These are phyloP conservation scores for Catostylus mosaicus DNA, from an alignment of 30 jellyfish, hydroid and myxozoan genomes.

Conservation along the genomic window DNA sequence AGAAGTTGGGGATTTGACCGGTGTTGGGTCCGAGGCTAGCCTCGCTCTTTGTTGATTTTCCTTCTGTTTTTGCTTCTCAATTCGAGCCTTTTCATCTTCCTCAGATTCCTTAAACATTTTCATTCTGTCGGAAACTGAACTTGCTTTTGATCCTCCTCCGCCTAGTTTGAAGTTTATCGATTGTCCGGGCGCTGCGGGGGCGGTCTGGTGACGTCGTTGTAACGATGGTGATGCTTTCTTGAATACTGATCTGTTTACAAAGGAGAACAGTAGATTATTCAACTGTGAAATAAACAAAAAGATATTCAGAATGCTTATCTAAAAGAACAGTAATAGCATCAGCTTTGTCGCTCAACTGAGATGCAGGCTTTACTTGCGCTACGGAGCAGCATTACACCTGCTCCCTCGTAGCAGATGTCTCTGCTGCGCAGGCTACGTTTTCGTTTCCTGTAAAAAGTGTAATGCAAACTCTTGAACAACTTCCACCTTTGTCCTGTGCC, in stretches of 20 bases:
- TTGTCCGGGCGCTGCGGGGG: slow-evolving; percentile 67
- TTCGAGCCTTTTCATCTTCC: slow-evolving; percentile 80
- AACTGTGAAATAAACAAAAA: no score
- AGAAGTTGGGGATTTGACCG: slow-evolving; percentile 48
- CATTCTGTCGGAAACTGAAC: slow-evolving; percentile 90
- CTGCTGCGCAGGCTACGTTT: no score
- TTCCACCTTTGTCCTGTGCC: no score
- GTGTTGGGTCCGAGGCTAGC: slow-evolving; percentile 74
- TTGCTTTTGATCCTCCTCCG: slow-evolving; percentile 59
- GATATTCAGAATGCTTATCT: no score
- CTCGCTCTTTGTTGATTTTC: slow-evolving; percentile 55
- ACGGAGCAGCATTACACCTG: no score
- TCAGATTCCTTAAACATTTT: slow-evolving; percentile 81
- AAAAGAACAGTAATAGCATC: no score
- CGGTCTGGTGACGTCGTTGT: slow-evolving; percentile 65
- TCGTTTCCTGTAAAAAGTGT: no score
- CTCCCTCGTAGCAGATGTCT: no score
- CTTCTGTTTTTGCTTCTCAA: slow-evolving; percentile 69
- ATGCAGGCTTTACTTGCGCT: no score
- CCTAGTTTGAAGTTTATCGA: slow-evolving; percentile 18
- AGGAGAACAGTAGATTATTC: no score
- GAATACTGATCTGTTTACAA: slow-evolving; percentile 27
- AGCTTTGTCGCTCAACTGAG: no score
- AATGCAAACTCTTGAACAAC: no score
- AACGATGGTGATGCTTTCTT: slow-evolving; percentile 65